phyloP scores from a whole-genome alignment of 1,140 invertebrate species.

The Euura saliciscinereae region DNA sequence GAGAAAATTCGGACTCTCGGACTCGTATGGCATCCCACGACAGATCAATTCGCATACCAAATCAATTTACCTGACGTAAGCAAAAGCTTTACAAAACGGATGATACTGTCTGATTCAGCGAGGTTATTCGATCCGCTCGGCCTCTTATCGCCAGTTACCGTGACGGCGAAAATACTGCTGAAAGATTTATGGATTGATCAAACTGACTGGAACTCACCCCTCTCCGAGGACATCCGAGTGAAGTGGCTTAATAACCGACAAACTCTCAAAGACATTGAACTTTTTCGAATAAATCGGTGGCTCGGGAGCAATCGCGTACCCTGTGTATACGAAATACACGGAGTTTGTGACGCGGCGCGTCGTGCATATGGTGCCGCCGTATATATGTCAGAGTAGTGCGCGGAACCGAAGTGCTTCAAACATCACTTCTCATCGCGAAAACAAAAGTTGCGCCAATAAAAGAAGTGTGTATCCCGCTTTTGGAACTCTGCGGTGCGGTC shows the following conservation, averaged over 20 bases:
- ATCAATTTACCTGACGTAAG: neutral
- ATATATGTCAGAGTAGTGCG: neutral
- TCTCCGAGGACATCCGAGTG: slow-evolving; percentile 30
- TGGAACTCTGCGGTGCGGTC: slow-evolving; percentile 27
- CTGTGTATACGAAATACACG: neutral
- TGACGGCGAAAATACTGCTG: slow-evolving; percentile 33
- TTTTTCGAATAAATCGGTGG: neutral
- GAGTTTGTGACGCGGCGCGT: neutral
- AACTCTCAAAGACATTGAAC: neutral
- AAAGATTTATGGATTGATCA: slow-evolving; percentile 35
- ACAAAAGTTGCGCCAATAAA: slow-evolving; percentile 32
- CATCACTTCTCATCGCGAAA: slow-evolving; percentile 15
- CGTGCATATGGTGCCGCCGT: neutral
- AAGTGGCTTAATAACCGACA: neutral
- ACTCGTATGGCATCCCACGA: neutral
- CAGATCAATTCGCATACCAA: neutral
- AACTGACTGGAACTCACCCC: slow-evolving; percentile 29
- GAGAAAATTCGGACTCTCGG: neutral
- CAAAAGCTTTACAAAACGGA: neutral
- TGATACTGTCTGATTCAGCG: neutral
- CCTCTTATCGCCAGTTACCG: slow-evolving; percentile 26
- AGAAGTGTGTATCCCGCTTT: slow-evolving; percentile 27
- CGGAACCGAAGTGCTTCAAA: neutral
- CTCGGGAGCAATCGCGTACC: neutral
- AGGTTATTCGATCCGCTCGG: slow-evolving; percentile 22